Evolutionary conservation across 2,888 invertebrate species (phyloP), one percentile per base, ranked within the genome.

Genomic region (Nebria salina): DNA sequence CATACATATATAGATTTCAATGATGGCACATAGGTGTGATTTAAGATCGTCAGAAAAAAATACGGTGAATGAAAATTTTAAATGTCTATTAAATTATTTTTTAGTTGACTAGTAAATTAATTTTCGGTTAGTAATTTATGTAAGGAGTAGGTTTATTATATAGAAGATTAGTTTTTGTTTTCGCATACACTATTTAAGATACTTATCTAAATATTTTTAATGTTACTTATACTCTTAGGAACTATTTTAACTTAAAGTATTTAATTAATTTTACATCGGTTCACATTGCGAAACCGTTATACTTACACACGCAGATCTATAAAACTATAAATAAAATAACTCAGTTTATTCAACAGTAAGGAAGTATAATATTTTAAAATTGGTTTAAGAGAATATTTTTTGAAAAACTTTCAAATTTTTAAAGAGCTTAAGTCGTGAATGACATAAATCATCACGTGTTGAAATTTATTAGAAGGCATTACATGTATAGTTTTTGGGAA

Each of bases 401-500:
- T 5, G 34, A 34, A 34, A 34, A 34, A 34, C 34, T 34, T 34
- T 34, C 34, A 34, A 34, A 34, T 34, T 34, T 34, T 34, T 34
- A 34, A 34, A 34, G 1, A 34, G 4, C 34, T 5, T 2, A 34
- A 34, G 34, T 34, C 34, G 5, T 34, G 34, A 34, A 34, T 34
- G 34, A 54, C 54, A 54, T 54, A 54, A 8, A 54, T 54, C 54
- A 54, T 54, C 8, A 54, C 8, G 54, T 54, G 54, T 11, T 54
- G 54, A 54, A 54, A 54, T 8, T 2, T 13, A 8, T 54, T 54
- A 1, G 6, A 43, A 20, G 25, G 42, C 43, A 54, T 75, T 75
- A 64, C 64, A 75, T 65, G 65, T 65, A 78, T 82, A 82, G 20
- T 78, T 83, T 81, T 83, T 81, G 65, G 25, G 70, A 73, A 34